Evolutionary conservation across 2,113 vertebrate species (phyloP), one percentile per base, ranked within the genome.

Genomic region (Pseudorectes ferrugineus): DNA sequence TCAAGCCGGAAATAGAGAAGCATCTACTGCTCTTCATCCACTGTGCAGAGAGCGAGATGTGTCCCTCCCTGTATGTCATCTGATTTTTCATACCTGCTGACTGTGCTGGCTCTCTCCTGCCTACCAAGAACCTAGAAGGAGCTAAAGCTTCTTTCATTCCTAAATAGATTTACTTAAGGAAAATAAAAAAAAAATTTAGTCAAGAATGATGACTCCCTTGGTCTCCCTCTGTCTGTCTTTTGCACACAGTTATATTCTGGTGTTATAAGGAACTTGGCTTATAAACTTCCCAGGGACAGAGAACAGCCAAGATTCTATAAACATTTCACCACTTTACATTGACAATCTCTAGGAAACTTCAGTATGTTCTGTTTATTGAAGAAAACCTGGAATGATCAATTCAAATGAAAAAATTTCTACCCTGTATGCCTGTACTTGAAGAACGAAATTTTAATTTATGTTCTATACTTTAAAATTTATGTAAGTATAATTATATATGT

Each of bases 41-140:
- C 20, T 26, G 2, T 25, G 4, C 6, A 54, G 18, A 84, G 21
- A 40, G 14, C 0, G 3, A 63, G 12, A 35, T 0, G 0, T 31
- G 25, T 55, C 35, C 4, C 9, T 73, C 20, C 8, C 12, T n/a
- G 18, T n/a, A 13, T 51, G 20, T 17, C 18, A 45, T 14, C 22
- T 31, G 17, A 26, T 33, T 26, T 58, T 31, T 67, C 38, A 63
- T 3, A 29, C 10, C 6, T 48, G 8, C 18, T 79, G 14, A 22
- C 15, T 33, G 5, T 46, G 9, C 12, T 77, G 14, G 6, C 24
- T 78, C 4, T 70, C 19, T 57, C n/a, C 66, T 88, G 5, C 15
- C 9, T 40, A 6, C 11, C 5, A 33, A 31, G 23, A 70, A 46
- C 8, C 3, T 33, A 45, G 63, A 68, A n/a, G 38, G 21, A 80